Evolutionary conservation across 1,140 invertebrate genomes (phyloP).

Genomic region (Ectropis grisescens): DNA sequence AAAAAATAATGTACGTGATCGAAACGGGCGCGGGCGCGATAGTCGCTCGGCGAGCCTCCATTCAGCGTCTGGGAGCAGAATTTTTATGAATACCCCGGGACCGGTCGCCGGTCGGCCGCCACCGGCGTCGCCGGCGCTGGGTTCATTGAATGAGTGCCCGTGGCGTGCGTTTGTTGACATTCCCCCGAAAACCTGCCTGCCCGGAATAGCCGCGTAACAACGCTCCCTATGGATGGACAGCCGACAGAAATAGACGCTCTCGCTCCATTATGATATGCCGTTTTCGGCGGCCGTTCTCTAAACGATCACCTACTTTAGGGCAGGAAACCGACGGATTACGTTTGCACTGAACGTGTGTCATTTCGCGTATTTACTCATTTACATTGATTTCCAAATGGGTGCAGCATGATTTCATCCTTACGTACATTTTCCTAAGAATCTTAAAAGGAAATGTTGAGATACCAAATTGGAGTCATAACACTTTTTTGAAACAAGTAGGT

Average conservation of each 20-base stretch:
- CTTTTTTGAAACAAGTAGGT: too few relatives aligned
- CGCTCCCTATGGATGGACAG: slow-evolving; percentile 52
- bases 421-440: too few relatives aligned
- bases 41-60: slow-evolving; percentile 31
- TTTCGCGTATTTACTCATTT: too few relatives aligned
- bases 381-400: slow-evolving; percentile 4
- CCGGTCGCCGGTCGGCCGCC: slow-evolving; percentile 58
- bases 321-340: slow-evolving; percentile 29
- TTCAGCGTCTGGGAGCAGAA: slow-evolving; percentile 46
- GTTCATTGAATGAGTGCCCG: slow-evolving; percentile 62
- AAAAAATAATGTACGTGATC: slow-evolving; percentile 19
- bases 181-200: slow-evolving; percentile 64
- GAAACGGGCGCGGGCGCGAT: slow-evolving; percentile 17
- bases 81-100: slow-evolving; percentile 58
- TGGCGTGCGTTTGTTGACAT: slow-evolving; percentile 57
- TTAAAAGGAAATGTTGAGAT: too few relatives aligned
- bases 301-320: slow-evolving; percentile 26
- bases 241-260: slow-evolving; percentile 49
- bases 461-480: too few relatives aligned
- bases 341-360: slow-evolving; percentile 6
- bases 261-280: slow-evolving; percentile 35
- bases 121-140: slow-evolving; percentile 46
- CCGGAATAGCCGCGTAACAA: slow-evolving; percentile 54
- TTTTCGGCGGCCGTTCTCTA: slow-evolving; percentile 42
- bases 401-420: too few relatives aligned